Base-by-base conservation (phyloP, 2,113 vertebrate species). In the Felis chaus region DNA sequence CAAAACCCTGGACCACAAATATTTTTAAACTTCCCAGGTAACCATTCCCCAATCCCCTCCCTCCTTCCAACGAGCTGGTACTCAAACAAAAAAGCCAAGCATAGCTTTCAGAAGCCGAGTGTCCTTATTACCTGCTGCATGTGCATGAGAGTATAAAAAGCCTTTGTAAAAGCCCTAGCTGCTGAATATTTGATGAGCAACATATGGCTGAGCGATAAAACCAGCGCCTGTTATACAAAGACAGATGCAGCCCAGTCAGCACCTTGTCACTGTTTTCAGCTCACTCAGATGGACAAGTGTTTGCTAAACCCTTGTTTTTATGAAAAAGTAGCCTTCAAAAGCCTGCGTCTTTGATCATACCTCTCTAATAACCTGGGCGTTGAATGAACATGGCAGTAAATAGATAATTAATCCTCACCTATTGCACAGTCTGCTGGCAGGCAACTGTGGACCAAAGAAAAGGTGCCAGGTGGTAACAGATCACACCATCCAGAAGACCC, bases 111-210 rank as follows among this genome's bases (percentile, higher is more conserved):
- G 96, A 85, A 53, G 9, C 61, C 18, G 4, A 39, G 39, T 61
- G 74, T 94, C 92, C 73, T 53, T 69, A 57, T 87, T 65, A 91
- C 92, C 89, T 85, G 57, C 63, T 55, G 89, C 74, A 41, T 53
- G 91, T 8, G 0, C 18, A 0, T 0, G 3, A 41, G 39, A 25
- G 48, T 96, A 79, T 65, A 97, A 97, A 98, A 98, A 98, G 84
- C 84, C 94, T 98, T 97, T 94, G 96, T 87, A 87, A 98, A 98
- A 16, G 90, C 94, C 39, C 13, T 0, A 0, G 48, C 33, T 96
- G 61, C 92, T 98, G 97, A 98, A 99, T 99, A 99, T 98, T 99
- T 99, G 97, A 99, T 98, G 93, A 97, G 90, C 89, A 97, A 94
- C 98, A 98, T 98, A 98, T 97, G 98, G 95, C 48, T 97, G 86